phyloP scores from a whole-genome alignment of 2,888 invertebrate genomes.

The Apoderus coryli region DNA sequence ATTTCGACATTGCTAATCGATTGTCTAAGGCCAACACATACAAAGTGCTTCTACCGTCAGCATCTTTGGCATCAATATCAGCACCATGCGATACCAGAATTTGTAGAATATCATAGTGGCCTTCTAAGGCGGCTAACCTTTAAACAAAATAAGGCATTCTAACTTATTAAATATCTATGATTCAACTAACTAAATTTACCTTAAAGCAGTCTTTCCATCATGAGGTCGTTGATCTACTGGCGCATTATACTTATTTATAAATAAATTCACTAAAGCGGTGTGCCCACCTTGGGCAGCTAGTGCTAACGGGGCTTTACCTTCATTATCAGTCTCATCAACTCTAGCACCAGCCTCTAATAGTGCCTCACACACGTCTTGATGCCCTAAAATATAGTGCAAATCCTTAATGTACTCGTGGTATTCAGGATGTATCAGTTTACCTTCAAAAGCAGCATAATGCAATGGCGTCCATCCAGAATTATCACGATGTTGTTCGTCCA shows the following conservation, averaged over 20 bases:
- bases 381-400: too few species aligned
- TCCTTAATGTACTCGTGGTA: too few species aligned
- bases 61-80: slow-evolving; percentile 78
- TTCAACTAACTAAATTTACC: too few species aligned
- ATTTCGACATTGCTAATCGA: slow-evolving; percentile 68
- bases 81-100: slow-evolving; percentile 59
- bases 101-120: slow-evolving; percentile 66
- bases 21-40: slow-evolving; percentile 86
- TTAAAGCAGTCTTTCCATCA: slow-evolving; percentile 78
- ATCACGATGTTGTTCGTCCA: slow-evolving; percentile 79
- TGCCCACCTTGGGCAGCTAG: slow-evolving; percentile 85
- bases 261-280: slow-evolving; percentile 45
- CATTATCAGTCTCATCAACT: slow-evolving; percentile 80
- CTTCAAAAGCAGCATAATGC: slow-evolving; percentile 92
- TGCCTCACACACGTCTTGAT: slow-evolving; percentile 67
- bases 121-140: slow-evolving; percentile 67
- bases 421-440: too few species aligned
- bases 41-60: slow-evolving; percentile 81
- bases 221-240: slow-evolving; percentile 77
- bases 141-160: too few species aligned
- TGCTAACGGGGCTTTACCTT: slow-evolving; percentile 77
- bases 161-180: slow-evolving; percentile 2
- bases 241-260: slow-evolving; percentile 60
- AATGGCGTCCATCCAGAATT: slow-evolving; percentile 96
- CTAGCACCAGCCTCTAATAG: slow-evolving; percentile 77